phyloP scores from a whole-genome alignment of 2,888 invertebrate genomes.

The Coleophora deauratella region DNA sequence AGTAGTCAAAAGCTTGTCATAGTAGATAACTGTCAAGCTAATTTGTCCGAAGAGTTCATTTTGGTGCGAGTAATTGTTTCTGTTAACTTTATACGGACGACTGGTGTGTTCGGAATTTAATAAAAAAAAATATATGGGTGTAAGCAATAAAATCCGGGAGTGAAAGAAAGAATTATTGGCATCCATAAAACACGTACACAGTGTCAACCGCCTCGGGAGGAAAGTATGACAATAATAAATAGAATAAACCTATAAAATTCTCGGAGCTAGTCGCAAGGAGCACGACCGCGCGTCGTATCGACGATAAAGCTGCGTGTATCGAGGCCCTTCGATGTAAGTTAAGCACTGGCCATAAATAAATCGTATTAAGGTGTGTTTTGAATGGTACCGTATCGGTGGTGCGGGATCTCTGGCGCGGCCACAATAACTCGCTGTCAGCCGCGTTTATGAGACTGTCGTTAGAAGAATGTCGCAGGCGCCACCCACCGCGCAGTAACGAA shows the following conservation, averaged over 20 bases:
- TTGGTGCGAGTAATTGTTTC: slow-evolving; percentile 16
- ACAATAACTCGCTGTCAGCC: slow-evolving; percentile 55
- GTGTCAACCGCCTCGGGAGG: slow-evolving; percentile 47
- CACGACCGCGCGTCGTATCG: slow-evolving; percentile 20
- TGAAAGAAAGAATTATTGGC: slow-evolving; percentile 52
- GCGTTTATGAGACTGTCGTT: slow-evolving; percentile 53
- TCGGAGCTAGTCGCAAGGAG: slow-evolving; percentile 26
- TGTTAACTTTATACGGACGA: no score
- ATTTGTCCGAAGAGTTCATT: slow-evolving; percentile 33
- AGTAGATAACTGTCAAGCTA: slow-evolving; percentile 47
- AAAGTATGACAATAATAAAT: slow-evolving; percentile 47
- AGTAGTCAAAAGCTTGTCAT: slow-evolving; percentile 50
- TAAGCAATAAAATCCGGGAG: slow-evolving; percentile 40
- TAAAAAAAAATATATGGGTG: slow-evolving; percentile 29
- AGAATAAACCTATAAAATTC: slow-evolving; percentile 50
- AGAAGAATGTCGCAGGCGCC: slow-evolving; percentile 37
- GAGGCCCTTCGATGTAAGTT: slow-evolving; percentile 36
- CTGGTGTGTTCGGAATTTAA: slow-evolving; percentile 20
- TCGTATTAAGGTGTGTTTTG: slow-evolving; percentile 57
- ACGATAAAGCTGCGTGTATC: slow-evolving; percentile 43
- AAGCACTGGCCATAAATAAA: slow-evolving; percentile 63
- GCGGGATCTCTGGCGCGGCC: slow-evolving; percentile 47
- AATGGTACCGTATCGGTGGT: slow-evolving; percentile 48
- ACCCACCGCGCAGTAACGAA: slow-evolving; percentile 62
- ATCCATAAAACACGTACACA: slow-evolving; percentile 42